A percentile compares a stretch with the other conserved stretches of the same genome.
Conservation (phyloP, 2,888 invertebrate species). For the Lottia gigantea region DNA sequence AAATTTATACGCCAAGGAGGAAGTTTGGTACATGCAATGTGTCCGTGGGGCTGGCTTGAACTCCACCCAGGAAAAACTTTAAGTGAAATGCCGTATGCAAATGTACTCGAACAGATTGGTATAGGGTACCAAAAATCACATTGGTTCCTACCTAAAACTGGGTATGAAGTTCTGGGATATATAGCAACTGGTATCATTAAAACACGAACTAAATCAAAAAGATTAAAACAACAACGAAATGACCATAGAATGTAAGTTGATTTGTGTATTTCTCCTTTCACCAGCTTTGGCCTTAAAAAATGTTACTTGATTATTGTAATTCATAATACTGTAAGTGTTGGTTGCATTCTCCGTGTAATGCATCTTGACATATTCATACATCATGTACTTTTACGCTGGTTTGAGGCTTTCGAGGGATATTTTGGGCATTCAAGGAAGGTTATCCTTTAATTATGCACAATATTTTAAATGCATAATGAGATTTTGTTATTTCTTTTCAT, state of each 20-base stretch:
- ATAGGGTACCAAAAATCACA: background rate
- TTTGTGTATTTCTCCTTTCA: too few relatives aligned
- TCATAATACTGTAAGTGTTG: too few relatives aligned
- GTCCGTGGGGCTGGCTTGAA: conserved; percentile 5
- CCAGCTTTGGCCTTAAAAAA: too few relatives aligned
- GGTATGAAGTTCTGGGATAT: background rate
- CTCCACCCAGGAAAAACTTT: background rate
- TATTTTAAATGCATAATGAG: too few relatives aligned
- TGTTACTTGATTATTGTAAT: too few relatives aligned
- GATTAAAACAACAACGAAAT: background rate
- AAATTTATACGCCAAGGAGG: background rate
- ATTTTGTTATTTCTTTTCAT: too few relatives aligned
- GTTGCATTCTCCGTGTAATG: too few relatives aligned
- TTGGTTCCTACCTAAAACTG: background rate
- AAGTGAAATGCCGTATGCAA: background rate
- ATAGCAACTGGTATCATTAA: background rate
- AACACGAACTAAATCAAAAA: background rate
- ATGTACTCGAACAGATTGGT: background rate
- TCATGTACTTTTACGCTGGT: too few relatives aligned
- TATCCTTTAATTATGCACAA: too few relatives aligned
- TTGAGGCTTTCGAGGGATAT: too few relatives aligned
- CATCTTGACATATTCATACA: too few relatives aligned
- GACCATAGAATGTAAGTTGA: background rate
- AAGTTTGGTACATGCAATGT: conserved; percentile 1
- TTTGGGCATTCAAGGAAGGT: too few relatives aligned